Evolutionary conservation across 1,140 invertebrate species (phyloP), one percentile per base, ranked within the genome.

Genomic region (Drosophila sp.): DNA sequence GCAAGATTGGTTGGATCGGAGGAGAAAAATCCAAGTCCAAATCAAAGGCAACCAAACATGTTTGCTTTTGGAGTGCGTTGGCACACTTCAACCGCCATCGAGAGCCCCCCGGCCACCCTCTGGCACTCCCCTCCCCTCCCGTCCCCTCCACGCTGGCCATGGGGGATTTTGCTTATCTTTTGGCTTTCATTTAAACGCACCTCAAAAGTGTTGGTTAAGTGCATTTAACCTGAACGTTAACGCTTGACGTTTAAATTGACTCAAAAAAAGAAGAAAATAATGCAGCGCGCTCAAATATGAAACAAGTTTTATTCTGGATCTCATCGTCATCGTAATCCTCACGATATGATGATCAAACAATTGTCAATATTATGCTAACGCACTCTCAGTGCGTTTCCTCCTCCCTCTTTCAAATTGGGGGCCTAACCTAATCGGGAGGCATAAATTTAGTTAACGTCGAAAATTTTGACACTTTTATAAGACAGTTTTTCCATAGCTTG

Each of bases 401-500:
- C 23, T 58, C 67, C 62, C 27, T 66, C 29, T 8, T 55, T 8
- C 35, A 11, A 1, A 32, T 72, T 82, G 82, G 40, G 17, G 17
- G 17, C 17, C 17, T 17, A 17, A 17, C 38, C 56, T 80, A 89
- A 80, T 80, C 77, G 74, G 7, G 76, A 67, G 38, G 60, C 84
- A 89, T 90, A 89, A 89, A 89, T 71, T 73, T 76, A 73, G 66
- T 61, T 55, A 55, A 17, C 47, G 80, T 75, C 71, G 69, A 84
- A 76, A 77, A 72, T 89, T 89, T 84, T 89, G 84, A 89, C 84
- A 89, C 85, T 89, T 89, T 89, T 89, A 89, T 89, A 89, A 80
- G 80, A 77, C 84, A 89, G 80, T 84, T 89, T 72, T 74, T 77
- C 80, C 60, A 84, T 83, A 57, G 80, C 56, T 71, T 90, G 84